Percentiles rank a stretch among this genome's conserved stretches.
These are phyloP conservation scores for Mustela lutreola DNA, from an alignment of 2,113 vertebrate genomes.

Conservation along the genomic window DNA sequence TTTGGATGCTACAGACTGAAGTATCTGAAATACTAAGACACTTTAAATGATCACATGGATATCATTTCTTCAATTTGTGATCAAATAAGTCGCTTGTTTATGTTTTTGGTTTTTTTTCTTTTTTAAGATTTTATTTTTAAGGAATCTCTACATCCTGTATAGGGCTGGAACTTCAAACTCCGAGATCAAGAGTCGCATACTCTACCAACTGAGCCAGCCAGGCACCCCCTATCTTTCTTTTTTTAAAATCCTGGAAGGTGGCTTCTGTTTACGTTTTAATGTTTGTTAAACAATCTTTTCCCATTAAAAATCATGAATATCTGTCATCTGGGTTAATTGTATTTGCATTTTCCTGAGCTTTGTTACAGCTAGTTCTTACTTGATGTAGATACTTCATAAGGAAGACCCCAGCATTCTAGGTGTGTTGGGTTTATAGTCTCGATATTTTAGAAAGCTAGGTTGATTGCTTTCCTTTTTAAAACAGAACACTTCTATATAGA, in stretches of 20 bases:
- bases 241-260: constrained; percentile 28
- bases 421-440: constrained; percentile 13
- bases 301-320: neutral
- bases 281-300: constrained; percentile 32
- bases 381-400: neutral
- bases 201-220: neutral
- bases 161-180: neutral
- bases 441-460: constrained; percentile 52
- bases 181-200: neutral
- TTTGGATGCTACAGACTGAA: neutral
- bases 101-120: neutral
- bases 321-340: neutral
- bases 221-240: neutral
- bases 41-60: constrained; percentile 26
- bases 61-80: constrained; percentile 12
- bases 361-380: neutral
- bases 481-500: constrained; percentile 3
- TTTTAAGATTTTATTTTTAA: neutral
- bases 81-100: neutral
- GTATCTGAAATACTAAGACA: neutral
- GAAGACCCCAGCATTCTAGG: neutral
- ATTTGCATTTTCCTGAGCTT: constrained; percentile 17
- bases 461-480: constrained; percentile 29
- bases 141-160: neutral
- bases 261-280: constrained; percentile 49